These are phyloP conservation scores for Limnodromus scolopaceus DNA, from an alignment of 2,797 vertebrate species.

Conservation along the genomic window DNA sequence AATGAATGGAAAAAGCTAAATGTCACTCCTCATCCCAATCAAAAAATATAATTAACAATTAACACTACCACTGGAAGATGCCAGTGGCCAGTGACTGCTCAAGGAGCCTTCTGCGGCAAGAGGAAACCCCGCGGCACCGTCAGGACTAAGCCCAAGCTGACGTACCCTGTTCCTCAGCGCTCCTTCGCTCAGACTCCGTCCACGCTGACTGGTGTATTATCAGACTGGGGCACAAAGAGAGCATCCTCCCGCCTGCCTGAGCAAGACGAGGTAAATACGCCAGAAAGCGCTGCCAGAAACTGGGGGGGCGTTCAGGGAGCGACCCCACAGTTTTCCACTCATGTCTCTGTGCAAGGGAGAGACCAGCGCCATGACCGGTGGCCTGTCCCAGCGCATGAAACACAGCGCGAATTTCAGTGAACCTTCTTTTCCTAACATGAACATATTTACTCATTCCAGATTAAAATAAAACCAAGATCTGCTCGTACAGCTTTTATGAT, in stretches of 20 bases:
- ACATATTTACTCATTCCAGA: background rate
- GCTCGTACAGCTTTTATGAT: background rate
- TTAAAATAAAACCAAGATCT: background rate
- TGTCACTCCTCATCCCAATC: background rate
- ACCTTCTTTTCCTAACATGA: background rate
- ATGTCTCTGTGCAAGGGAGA: background rate
- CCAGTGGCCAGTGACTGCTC: background rate
- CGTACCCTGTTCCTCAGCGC: background rate
- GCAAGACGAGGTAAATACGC: background rate
- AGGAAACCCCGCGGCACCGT: background rate
- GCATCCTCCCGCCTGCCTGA: background rate
- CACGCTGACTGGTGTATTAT: accelerated
- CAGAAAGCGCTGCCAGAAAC: background rate
- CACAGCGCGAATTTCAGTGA: background rate
- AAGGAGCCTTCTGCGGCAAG: background rate
- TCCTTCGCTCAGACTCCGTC: accelerated
- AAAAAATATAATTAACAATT: background rate
- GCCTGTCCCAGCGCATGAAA: background rate
- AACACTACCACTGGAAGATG: background rate
- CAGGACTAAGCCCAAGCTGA: background rate
- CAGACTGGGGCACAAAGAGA: background rate
- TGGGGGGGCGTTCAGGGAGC: accelerated
- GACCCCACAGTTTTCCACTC: background rate
- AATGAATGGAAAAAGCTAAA: conserved; percentile 21
- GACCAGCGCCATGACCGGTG: background rate